phyloP scores from a whole-genome alignment of 2,888 invertebrate genomes.

The Andrena dorsata region DNA sequence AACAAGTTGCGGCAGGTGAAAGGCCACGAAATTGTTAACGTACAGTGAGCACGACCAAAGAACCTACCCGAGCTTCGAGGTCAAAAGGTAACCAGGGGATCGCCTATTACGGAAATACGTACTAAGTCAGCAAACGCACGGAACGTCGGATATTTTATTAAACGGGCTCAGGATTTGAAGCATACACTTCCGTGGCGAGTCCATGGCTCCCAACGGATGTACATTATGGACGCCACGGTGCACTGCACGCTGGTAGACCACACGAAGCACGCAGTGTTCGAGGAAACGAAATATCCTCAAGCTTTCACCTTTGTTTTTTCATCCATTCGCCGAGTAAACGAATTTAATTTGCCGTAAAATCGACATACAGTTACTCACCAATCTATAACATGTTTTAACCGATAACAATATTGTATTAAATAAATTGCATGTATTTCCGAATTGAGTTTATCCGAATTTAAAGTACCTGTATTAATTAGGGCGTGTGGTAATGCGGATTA shows the following conservation, averaged over 20 bases:
- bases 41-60: neutral
- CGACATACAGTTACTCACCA: no score
- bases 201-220: conserved; percentile 2
- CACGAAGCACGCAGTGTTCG: neutral
- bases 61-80: neutral
- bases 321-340: neutral
- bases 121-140: neutral
- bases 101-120: conserved; percentile 7
- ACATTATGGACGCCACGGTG: conserved; percentile 26
- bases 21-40: conserved; percentile 1
- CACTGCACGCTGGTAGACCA: no score
- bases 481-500: no score
- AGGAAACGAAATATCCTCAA: neutral
- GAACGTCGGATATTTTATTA: conserved; percentile 42
- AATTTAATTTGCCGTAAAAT: neutral
- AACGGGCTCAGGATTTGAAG: conserved; percentile 3
- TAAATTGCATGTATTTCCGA: no score
- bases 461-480: no score
- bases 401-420: no score
- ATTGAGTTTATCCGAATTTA: no score
- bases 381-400: no score
- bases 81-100: neutral
- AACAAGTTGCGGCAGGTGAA: conserved; percentile 15
- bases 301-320: neutral
- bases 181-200: conserved; percentile 14